Conservation (phyloP, 2,113 vertebrate species). For the Rhinolophus ferrumequinum region DNA sequence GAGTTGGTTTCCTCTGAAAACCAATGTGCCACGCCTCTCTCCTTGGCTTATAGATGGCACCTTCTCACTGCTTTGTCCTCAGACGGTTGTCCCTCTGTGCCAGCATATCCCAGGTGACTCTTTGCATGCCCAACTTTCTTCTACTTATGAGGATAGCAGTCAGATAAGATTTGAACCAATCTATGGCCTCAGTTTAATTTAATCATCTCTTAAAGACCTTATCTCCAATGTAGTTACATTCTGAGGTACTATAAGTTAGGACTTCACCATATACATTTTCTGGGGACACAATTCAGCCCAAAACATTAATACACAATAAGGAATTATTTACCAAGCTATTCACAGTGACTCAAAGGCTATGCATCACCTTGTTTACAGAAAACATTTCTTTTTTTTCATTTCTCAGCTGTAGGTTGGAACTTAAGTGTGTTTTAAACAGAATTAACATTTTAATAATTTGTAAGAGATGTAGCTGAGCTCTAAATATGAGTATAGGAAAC, state of each 20-base stretch:
- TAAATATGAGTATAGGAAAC: neutral
- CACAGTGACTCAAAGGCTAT: neutral
- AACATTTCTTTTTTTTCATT: neutral
- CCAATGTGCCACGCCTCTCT: neutral
- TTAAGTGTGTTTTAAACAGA: neutral
- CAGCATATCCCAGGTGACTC: fast-evolving
- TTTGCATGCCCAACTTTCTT: neutral
- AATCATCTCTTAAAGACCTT: neutral
- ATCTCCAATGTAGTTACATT: neutral
- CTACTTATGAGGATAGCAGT: neutral
- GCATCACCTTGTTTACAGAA: neutral
- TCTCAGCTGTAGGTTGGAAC: neutral
- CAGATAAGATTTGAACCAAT: neutral
- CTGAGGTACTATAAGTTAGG: neutral
- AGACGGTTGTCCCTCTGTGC: fast-evolving
- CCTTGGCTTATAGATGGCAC: fast-evolving
- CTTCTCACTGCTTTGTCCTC: neutral
- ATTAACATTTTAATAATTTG: neutral
- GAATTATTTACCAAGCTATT: neutral
- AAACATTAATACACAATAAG: neutral
- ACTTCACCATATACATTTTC: neutral
- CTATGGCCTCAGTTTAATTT: neutral
- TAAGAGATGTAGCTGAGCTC: neutral
- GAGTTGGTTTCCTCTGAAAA: neutral
- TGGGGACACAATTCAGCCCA: neutral